Evolutionary conservation across 2,797 vertebrate species (phyloP).

Genomic region (Sciurus carolinensis): DNA sequence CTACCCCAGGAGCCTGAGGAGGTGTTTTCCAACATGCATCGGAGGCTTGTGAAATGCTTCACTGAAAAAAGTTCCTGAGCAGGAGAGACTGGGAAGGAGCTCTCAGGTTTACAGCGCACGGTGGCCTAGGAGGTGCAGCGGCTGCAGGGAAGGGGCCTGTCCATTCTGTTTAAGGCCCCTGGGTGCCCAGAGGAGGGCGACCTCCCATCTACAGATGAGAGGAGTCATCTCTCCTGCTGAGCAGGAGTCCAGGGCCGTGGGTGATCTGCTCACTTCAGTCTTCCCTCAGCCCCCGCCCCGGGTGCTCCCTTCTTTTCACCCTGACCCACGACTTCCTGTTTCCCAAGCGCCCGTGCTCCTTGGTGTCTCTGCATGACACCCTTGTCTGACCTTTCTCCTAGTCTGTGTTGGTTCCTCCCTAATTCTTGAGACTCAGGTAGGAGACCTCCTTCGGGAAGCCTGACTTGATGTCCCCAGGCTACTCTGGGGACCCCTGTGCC

Average conservation of each 20-base stretch:
- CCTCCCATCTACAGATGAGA: neutral
- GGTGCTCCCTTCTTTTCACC: neutral
- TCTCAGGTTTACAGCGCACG: neutral
- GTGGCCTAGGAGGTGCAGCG: neutral
- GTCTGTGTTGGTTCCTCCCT: neutral
- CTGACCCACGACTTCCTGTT: neutral
- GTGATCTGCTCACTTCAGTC: neutral
- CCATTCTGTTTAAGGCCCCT: neutral
- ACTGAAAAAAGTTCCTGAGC: slow-evolving; percentile 79
- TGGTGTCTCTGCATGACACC: neutral
- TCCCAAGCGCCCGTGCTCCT: accelerated
- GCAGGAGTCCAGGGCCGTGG: neutral
- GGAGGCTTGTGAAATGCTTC: slow-evolving; percentile 79
- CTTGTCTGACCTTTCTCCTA: neutral
- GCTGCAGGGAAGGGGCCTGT: neutral
- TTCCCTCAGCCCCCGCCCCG: accelerated
- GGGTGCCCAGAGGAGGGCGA: slow-evolving; percentile 11
- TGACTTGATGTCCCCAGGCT: neutral
- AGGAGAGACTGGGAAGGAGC: neutral
- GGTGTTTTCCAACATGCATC: slow-evolving; percentile 75
- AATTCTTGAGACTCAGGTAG: neutral
- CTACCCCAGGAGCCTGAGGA: neutral
- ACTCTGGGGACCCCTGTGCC: accelerated
- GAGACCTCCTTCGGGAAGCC: neutral
- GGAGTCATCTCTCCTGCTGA: too few species aligned